A percentile compares a stretch with the other conserved stretches of the same genome.
Evolutionary conservation across 2,797 vertebrate species (phyloP).

Genomic region (Lindbergichthys nudifrons): DNA sequence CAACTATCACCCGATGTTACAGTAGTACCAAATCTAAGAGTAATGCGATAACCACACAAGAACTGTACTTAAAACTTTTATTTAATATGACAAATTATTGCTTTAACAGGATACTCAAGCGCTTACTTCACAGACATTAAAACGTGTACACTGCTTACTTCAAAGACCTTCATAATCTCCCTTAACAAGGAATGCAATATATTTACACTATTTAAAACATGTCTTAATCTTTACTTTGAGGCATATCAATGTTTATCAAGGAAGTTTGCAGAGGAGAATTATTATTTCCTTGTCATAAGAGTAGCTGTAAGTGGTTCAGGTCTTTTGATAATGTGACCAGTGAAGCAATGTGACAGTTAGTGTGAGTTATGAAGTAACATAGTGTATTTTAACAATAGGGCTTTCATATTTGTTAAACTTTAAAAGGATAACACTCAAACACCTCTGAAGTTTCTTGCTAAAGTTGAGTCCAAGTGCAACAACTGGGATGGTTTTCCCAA

Average conservation of each 20-base stretch:
- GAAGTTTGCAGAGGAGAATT: conserved; percentile 7
- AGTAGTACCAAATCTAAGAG: neutral
- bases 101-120: neutral
- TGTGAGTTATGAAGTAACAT: neutral
- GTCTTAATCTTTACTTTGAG: neutral
- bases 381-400: conserved; percentile 1
- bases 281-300: neutral
- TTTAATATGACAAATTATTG: neutral
- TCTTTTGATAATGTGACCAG: neutral
- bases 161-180: neutral
- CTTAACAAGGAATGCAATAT: too few species aligned
- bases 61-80: neutral
- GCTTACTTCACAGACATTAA: neutral
- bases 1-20: neutral
- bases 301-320: neutral
- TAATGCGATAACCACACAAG: too few species aligned
- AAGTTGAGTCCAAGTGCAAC: conserved; percentile 6
- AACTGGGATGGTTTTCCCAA: neutral
- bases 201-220: neutral
- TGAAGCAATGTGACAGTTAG: neutral
- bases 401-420: neutral
- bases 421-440: too few species aligned
- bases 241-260: neutral
- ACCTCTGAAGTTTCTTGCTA: neutral
- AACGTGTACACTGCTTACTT: neutral